phyloP scores from a whole-genome alignment of 2,113 vertebrate genomes.

The Pagrus major region DNA sequence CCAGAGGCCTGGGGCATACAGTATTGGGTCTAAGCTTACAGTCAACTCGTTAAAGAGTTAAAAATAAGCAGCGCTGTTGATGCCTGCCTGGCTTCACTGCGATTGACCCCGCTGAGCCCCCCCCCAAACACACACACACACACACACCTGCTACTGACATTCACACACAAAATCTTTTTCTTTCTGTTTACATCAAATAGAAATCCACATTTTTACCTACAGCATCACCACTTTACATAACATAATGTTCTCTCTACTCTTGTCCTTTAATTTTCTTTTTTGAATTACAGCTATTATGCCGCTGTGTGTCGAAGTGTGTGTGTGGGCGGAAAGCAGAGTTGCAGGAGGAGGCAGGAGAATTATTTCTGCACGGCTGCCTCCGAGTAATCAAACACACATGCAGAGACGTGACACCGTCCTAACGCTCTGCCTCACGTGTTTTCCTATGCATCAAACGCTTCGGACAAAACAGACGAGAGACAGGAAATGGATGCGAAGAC shows the following conservation, averaged over 20 bases:
- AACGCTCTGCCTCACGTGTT: neutral
- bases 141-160: slow-evolving; percentile 70
- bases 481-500: neutral
- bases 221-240: neutral
- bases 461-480: neutral
- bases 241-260: neutral
- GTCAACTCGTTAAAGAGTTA: slow-evolving; percentile 82
- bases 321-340: neutral
- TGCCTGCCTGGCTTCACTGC: slow-evolving; percentile 61
- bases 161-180: slow-evolving; percentile 37
- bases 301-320: neutral
- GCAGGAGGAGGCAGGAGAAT: neutral
- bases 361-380: neutral
- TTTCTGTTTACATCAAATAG: slow-evolving; percentile 12
- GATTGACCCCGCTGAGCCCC: slow-evolving; percentile 62
- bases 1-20: slow-evolving; percentile 29
- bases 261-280: neutral
- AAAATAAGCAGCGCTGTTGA: slow-evolving; percentile 83
- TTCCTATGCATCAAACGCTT: neutral
- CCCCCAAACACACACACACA: slow-evolving; percentile 29
- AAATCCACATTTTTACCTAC: neutral
- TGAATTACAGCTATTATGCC: neutral
- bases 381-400: slow-evolving; percentile 18
- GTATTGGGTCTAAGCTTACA: slow-evolving; percentile 75
- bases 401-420: neutral